Base-by-base conservation (phyloP, 2,888 invertebrate species). In the Phyllotreta cruciferae region DNA sequence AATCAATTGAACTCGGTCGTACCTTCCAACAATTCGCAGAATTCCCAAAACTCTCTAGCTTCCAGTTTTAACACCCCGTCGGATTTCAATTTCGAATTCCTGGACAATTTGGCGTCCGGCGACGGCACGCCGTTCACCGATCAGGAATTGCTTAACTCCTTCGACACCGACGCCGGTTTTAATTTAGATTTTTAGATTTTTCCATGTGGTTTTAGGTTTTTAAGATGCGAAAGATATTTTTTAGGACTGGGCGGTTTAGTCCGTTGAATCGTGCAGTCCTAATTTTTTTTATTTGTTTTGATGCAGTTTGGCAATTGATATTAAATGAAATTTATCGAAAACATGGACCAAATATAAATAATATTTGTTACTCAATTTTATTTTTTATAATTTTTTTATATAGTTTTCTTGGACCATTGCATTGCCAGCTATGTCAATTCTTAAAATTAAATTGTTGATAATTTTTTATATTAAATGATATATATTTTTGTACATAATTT, bases 81-180 rank as follows among this genome's bases (percentile, higher is more conserved):
- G 5, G 92, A 93, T 82, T 91, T 94, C 81, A 90, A 88, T 80
- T 86, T 94, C 74, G 93, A 94, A 84, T 92, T 93, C 83, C 85
- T 93, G 66, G 94, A 94, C 80, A 91, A 90, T 82, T 86, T 94
- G 80, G 89, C 90, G 60, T 84, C 90, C 71, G 86, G 87, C 55
- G 93, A 94, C 80, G 86, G 90, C 64, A 86, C 86, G 76, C 88
- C 87, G 76, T 89, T 92, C 81, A 89, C 90, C 73, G 91, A 92
- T 63, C 92, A 93, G 79, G 93, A 93, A 78, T 83, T 93, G 68
- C 85, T 93, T 73, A 93, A 89, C 82, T 92, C 92, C 58, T 87
- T 94, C 74, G 94, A 94, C 77, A 89, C 88, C 75, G 88, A 88
- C 75, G 86, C 87, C 68, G 83, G 84, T 64, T 88, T 90, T 73